Conservation (phyloP, 1,140 invertebrate genomes). For the Akabosia matsudoensis region DNA sequence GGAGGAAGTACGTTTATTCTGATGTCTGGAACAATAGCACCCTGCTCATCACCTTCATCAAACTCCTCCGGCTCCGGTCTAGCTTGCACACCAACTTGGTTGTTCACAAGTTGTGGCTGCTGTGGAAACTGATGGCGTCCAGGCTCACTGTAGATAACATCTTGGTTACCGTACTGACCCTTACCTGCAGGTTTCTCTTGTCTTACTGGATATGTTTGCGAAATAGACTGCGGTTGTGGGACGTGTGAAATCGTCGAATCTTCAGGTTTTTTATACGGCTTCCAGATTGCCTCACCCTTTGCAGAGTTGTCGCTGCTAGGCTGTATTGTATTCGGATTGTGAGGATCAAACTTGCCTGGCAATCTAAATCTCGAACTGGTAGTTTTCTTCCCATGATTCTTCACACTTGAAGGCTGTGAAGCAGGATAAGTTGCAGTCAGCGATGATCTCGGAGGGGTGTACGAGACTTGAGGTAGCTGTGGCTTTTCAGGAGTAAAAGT, state of each 20-base stretch:
- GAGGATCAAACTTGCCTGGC: background rate
- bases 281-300: background rate
- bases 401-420: background rate
- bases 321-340: background rate
- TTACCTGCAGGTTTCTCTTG: too few relatives aligned
- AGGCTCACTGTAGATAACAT: too few relatives aligned
- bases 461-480: background rate
- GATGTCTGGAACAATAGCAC: background rate
- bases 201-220: too few relatives aligned
- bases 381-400: background rate
- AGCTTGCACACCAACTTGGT: background rate
- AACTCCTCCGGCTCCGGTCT: background rate
- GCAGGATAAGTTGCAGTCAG: background rate
- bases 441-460: background rate
- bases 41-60: background rate
- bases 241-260: too few relatives aligned
- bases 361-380: background rate
- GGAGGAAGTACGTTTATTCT: background rate
- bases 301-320: background rate
- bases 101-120: background rate
- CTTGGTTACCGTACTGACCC: too few relatives aligned
- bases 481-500: background rate
- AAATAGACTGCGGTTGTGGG: too few relatives aligned
- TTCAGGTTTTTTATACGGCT: background rate
- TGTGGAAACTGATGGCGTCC: background rate